Conservation (phyloP, 2,113 vertebrate species). For the Psettodes erumei region DNA sequence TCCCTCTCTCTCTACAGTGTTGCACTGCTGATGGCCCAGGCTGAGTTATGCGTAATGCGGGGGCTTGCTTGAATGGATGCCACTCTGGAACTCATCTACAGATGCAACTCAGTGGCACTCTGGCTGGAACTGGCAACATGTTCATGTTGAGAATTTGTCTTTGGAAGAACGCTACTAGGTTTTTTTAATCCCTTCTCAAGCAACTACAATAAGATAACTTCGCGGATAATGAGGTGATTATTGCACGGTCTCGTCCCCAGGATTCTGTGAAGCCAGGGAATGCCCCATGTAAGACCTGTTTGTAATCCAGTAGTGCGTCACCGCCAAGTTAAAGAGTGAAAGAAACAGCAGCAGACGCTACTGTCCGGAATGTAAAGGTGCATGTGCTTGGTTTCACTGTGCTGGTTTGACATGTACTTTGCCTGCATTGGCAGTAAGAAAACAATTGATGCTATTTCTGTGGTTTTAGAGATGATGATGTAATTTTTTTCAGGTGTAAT, state of each 20-base stretch:
- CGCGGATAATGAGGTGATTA: constrained; percentile 56
- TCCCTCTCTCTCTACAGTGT: constrained; percentile 21
- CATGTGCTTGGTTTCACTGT: constrained; percentile 16
- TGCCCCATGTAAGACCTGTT: constrained; percentile 67
- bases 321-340: not conserved
- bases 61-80: constrained; percentile 73
- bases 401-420: not conserved
- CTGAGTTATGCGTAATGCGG: constrained; percentile 68
- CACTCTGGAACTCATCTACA: constrained; percentile 69
- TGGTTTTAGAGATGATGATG: constrained; percentile 19
- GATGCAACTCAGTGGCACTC: constrained; percentile 55
- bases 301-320: constrained; percentile 53
- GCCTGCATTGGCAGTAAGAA: not conserved
- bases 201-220: constrained; percentile 16
- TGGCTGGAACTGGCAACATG: constrained; percentile 19
- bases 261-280: constrained; percentile 49
- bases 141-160: constrained; percentile 17
- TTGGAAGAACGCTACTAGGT: not conserved
- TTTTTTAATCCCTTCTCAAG: not conserved
- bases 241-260: constrained; percentile 41
- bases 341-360: constrained; percentile 23
- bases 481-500: not conserved
- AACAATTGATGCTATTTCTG: constrained; percentile 8
- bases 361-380: constrained; percentile 12
- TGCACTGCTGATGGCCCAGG: constrained; percentile 64